These are phyloP conservation scores for Holothuria leucospilota DNA, from an alignment of 53 echinoderm and acorn worm species.

Conservation along the genomic window DNA sequence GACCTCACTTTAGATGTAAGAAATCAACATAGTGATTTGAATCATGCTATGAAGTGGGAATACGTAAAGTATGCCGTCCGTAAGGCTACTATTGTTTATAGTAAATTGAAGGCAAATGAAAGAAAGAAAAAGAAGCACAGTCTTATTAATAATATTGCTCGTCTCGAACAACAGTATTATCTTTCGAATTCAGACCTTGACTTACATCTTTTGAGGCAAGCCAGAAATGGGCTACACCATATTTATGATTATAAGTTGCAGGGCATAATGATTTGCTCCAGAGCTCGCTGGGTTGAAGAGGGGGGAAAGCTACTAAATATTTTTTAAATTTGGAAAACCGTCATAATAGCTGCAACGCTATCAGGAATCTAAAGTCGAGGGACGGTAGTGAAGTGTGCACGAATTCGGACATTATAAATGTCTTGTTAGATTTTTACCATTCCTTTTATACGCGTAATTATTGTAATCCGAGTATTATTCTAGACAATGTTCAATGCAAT, in stretches of 20 bases:
- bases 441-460: neutral
- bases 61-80: slow-evolving; percentile 20
- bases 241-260: slow-evolving; percentile 10
- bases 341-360: no score
- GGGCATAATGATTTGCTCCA: slow-evolving; percentile 28
- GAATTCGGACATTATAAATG: neutral
- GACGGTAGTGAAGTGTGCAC: neutral
- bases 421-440: neutral
- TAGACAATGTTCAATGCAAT: neutral
- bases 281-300: slow-evolving; percentile 29
- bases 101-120: slow-evolving; percentile 31
- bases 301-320: slow-evolving; percentile 28
- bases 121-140: neutral
- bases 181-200: neutral
- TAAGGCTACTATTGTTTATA: neutral
- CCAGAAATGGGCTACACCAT: slow-evolving; percentile 40
- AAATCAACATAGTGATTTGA: neutral
- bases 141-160: neutral
- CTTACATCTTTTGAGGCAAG: neutral
- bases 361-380: neutral
- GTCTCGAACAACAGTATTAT: no score
- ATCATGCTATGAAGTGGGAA: neutral
- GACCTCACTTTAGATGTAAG: neutral
- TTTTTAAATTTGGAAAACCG: no score
- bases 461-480: neutral